Evolutionary conservation across 2,797 vertebrate genomes (phyloP), one percentile per base, ranked within the genome.

Genomic region (Meda fulgida): DNA sequence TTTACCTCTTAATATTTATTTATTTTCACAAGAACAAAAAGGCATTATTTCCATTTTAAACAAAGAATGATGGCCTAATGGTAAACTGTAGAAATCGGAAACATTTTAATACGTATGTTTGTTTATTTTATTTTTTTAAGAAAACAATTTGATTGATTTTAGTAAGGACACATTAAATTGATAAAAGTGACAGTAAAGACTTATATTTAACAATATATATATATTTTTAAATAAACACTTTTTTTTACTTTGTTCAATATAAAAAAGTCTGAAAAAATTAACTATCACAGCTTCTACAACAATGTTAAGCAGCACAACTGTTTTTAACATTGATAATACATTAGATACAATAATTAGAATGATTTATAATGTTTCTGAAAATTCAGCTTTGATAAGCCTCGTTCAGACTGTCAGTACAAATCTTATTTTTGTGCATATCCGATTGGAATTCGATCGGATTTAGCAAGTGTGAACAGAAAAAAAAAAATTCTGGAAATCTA

Each of bases 1-100:
- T 81, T 81, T 81, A 58, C 46, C 23, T 55, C 40, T 29, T 55
- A 16, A 13, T 66, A 34, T 58, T 71, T 71, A 58, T 58, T 81
- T 81, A 40, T 71, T 71, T 81, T 55, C n/a, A 8, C 46, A 29
- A 76, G 16, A 40, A 40, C 66, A 58, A 43, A 18, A 81, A 19
- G 16, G 21, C 21, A 55, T 40, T 8, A 58, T 58, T 58, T 53
- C 2, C 19, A 1, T n/a, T 67, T 69, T 10, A 69, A 69, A 26
- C 46, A 38, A 69, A 51, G 46, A 14, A 38, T 51, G 14, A 18
- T 0, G 0, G 11, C 7, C 29, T n/a, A 26, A 38, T 1, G 1
- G 1, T 58, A 4, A 60, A 19, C 36, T 60, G 8, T 26, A 38
- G 18, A 40, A 16, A 55, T 11, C 3, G 2, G 29, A 58, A 58